These are phyloP conservation scores for Campoletis raptor DNA, from an alignment of 2,888 invertebrate genomes.

Conservation along the genomic window DNA sequence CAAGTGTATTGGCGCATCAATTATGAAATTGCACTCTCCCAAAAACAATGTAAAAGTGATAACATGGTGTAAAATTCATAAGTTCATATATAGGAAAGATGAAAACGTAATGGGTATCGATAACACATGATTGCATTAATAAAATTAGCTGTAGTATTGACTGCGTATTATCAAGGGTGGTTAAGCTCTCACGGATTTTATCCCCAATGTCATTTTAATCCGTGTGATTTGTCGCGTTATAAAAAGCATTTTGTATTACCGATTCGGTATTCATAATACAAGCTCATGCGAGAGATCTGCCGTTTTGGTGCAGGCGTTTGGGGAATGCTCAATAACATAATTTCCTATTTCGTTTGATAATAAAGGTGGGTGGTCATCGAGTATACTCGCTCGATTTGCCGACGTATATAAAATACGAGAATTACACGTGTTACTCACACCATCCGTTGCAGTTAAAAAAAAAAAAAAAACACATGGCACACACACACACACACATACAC, in stretches of 20 bases:
- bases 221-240: conserved; percentile 60
- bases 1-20: background rate
- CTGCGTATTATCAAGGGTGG: conserved; percentile 44
- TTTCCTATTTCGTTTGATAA: conserved; percentile 68
- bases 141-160: conserved; percentile 19
- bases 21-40: background rate
- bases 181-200: conserved; percentile 22
- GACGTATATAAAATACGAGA: conserved; percentile 60
- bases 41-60: background rate
- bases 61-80: background rate
- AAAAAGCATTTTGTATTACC: conserved; percentile 45
- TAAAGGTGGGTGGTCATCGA: conserved; percentile 59
- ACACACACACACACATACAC: background rate
- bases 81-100: background rate
- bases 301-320: background rate
- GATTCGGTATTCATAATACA: conserved; percentile 50
- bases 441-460: conserved; percentile 25
- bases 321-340: conserved; percentile 63
- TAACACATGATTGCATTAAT: conserved; percentile 39
- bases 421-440: conserved; percentile 76
- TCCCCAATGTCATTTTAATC: conserved; percentile 48
- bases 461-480: conserved; percentile 3
- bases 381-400: conserved; percentile 41
- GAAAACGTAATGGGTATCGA: conserved; percentile 10
- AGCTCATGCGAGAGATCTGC: conserved; percentile 25